Evolutionary conservation across 2,888 invertebrate genomes (phyloP), one percentile per base, ranked within the genome.

Genomic region (Drosophila kambysellisi): DNA sequence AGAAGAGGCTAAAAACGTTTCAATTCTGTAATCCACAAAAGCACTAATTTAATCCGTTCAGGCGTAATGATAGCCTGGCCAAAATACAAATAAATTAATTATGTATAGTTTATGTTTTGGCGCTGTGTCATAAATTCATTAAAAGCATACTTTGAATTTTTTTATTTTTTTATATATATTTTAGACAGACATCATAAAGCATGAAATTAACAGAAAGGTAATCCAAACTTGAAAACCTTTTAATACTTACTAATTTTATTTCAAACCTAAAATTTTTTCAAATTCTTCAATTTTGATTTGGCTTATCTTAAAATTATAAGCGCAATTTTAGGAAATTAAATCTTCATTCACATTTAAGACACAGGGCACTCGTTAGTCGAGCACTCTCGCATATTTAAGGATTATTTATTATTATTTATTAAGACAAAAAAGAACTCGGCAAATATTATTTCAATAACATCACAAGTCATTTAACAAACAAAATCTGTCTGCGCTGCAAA

Each of bases 401-500:
- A 46, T 59, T 52, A 65, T 52, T 51, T 66, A 57, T 66, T 46
- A 30, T 25, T 25, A 25, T 25, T 25, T 25, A 25, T 25, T 25
- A 70, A 62, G 8, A 20, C 15, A 33, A 37, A 58, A 25, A 61
- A 35, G 20, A 39, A 35, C 50, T 51, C 41, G 37, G n/a, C n/a
- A 46, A 56, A 53, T 17, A 48, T 60, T 59, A 25, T 46, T 67
- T 61, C 33, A 58, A 25, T 71, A 7, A 48, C 17, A 54, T 30
- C 12, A 53, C 51, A 70, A 67, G 51, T 67, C 48, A 68, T 78
- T 82, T n/a, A 69, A 60, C 68, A 73, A 70, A 73, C 53, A 30
- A 78, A 81, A 64, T 78, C 79, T 74, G 68, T 84, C 81, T 84
- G 61, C 54, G 60, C 50, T 20, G 46, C 80, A 79, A 79, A 70